phyloP scores from a whole-genome alignment of 1,140 invertebrate genomes.

The Brachionus angularis region DNA sequence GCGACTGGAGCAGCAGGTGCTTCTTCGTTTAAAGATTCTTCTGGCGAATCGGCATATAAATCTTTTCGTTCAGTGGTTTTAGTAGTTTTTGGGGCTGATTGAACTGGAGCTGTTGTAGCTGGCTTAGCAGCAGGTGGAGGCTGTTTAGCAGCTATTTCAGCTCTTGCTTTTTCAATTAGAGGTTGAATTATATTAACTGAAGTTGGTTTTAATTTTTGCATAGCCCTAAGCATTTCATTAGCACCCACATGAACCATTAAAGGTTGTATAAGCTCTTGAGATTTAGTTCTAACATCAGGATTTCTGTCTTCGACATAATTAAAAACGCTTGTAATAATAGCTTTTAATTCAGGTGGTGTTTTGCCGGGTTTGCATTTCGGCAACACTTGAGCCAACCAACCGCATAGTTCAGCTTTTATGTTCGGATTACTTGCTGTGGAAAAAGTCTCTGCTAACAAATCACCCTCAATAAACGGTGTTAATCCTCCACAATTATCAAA shows the following conservation, averaged over 20 bases:
- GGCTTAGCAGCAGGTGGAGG: conserved; percentile 46
- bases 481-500: conserved; percentile 65
- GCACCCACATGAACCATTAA: conserved; percentile 89
- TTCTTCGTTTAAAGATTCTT: conserved; percentile 23
- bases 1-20: not conserved
- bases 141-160: conserved; percentile 73
- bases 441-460: conserved; percentile 79
- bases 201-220: conserved; percentile 65
- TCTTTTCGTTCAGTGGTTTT: conserved; percentile 27
- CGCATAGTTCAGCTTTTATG: conserved; percentile 66
- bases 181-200: conserved; percentile 50
- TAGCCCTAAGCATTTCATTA: conserved; percentile 71
- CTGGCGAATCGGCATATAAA: conserved; percentile 13
- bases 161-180: conserved; percentile 76
- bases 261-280: conserved; percentile 78
- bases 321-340: conserved; percentile 77
- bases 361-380: conserved; percentile 8
- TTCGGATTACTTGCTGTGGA: conserved; percentile 73
- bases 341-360: conserved; percentile 66
- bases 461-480: conserved; percentile 77
- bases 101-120: conserved; percentile 46
- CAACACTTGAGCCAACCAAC: conserved; percentile 16
- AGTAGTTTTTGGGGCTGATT: not conserved
- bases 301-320: conserved; percentile 81
- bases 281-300: conserved; percentile 81